A percentile compares a stretch with the other conserved stretches of the same genome.
Evolutionary conservation across 2,888 invertebrate genomes (phyloP).

Genomic region (Calameuta pallipes): DNA sequence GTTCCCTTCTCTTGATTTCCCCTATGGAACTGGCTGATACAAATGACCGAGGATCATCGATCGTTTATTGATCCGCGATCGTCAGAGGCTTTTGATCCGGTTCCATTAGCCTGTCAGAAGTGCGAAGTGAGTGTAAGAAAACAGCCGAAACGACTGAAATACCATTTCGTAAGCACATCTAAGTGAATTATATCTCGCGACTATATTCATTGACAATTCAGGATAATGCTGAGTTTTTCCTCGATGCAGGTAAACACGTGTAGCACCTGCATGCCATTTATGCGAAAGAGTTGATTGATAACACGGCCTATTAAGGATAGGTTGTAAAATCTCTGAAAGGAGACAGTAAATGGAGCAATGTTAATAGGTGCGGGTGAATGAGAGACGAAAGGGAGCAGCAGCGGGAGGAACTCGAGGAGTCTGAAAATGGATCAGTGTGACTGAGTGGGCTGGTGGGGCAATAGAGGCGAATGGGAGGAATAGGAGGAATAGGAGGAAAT

Average conservation of each 20-base stretch:
- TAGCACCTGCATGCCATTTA: not conserved
- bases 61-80: too few species aligned
- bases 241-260: not conserved
- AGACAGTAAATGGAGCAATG: not conserved
- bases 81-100: too few species aligned
- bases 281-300: not conserved
- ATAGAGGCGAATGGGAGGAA: too few species aligned
- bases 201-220: not conserved
- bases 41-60: too few species aligned
- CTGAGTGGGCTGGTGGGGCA: too few species aligned
- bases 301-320: not conserved
- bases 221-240: not conserved
- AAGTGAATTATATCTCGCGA: not conserved
- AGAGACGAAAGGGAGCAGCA: not conserved
- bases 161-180: not conserved
- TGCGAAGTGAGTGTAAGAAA: not conserved
- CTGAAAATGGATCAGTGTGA: too few species aligned
- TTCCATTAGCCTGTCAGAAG: too few species aligned
- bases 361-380: not conserved
- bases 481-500: too few species aligned
- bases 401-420: too few species aligned
- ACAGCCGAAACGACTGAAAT: not conserved
- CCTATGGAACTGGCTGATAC: too few species aligned
- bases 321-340: not conserved
- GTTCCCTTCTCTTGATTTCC: slow-evolving; percentile 5